Evolutionary conservation across 2,888 invertebrate species (phyloP), one percentile per base, ranked within the genome.

Genomic region (Campoplex capitator): DNA sequence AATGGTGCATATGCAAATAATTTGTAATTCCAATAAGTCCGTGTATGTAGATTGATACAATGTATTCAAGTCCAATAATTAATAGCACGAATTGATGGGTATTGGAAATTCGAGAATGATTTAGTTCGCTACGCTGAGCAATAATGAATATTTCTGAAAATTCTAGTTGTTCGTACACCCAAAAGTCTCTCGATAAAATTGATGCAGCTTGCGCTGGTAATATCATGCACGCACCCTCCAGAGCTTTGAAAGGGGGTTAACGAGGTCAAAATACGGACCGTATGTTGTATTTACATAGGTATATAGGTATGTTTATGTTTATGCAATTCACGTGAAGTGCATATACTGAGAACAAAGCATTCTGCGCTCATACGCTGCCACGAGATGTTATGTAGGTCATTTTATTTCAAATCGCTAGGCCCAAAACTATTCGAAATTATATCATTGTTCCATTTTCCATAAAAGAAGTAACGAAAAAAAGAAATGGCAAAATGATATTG

Each of bases 111-210:
- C n/a, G 48, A 28, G 3, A 73, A 62, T 35, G 35, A 23, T 73
- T 73, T 62, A 58, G 62, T 62, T 73, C 48, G 11, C 28, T 62
- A 4, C 32, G 32, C 62, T 62, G 62, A 62, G 16, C 16, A 70
- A 23, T 16, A 13, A 71, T 71, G 35, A 23, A 23, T 62, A 48
- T 48, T 65, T 71, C 62, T 18, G 51, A 62, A 11, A 32, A 74
- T 38, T 38, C 42, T 38, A 58, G 35, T 56, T 28, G 9, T 38
- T 7, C 23, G 51, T 4, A 48, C 18, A 76, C n/a, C 67, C 48
- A 68, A 75, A 79, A 79, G 54, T 18, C 74, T 75, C 62, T 75
- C 62, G 70, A 80, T 75, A 48, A 65, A 74, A 62, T 78, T 85
- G 77, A 82, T 67, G 48, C 51, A 78, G 74, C 82, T 56, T 56